Base-by-base conservation (phyloP, 2,113 vertebrate species). In the Archocentrus centrarchus region DNA sequence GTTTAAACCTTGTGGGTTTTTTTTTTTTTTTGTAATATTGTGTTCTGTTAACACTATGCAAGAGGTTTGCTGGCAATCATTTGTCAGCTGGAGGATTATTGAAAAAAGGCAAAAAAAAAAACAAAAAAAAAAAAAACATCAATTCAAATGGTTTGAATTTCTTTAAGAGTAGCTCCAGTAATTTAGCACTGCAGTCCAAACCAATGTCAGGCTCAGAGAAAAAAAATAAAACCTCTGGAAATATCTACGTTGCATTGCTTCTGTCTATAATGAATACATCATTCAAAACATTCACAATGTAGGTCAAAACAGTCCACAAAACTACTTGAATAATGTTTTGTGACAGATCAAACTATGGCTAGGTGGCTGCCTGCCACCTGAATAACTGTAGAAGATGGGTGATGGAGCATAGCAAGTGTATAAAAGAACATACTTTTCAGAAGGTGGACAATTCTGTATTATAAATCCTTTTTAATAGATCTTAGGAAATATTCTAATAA, bases 331-430 rank as follows among this genome's bases (percentile, higher is more conserved):
- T 41, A 6, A 70, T 30, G 66, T 50, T 68, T 68, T 3, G 64
- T 7, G 39, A 27, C 14, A 27, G 37, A 39, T 39, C 37, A 39
- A 39, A 10, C 37, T 39, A 35, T 7, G 35, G 22, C 39, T 22
- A 5, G 3, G 39, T 3, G 50, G 35, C 55, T 75, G 1, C 7
- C 7, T 6, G n/a, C 24, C 10, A 50, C 24, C 0, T 7, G 44
- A 70, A 70, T 17, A 50, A 20, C 24, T 11, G 24, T 7, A 70
- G 44, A 70, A 0, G 1, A 27, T 11, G 66, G 50, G 66, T 6
- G 15, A 17, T 50, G 14, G 9, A 18, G 24, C 20, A 24, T 2
- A 18, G 41, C 0, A 50, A 17, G 47, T 50, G 47, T 17, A 50
- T 2, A 50, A 44, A 44, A 14, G 11, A 10, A 66, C 37, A 41